Percentiles rank a stretch among this genome's conserved stretches.
phyloP scores from a whole-genome alignment of 2,888 invertebrate species.

The Eudemis profundana region DNA sequence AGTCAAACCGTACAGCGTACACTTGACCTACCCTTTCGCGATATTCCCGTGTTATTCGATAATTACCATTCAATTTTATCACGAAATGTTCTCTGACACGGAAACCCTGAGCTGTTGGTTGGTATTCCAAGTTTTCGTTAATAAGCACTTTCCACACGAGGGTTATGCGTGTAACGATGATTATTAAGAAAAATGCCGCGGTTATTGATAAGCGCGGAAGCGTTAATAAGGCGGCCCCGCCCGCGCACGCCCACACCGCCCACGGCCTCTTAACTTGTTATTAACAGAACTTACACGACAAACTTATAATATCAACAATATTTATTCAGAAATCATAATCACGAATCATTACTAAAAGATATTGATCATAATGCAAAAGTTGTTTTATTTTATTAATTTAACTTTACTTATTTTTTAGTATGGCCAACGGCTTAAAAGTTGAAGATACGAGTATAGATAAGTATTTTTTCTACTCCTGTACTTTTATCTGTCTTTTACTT shows the following conservation, averaged over 20 bases:
- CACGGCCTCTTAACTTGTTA: slow-evolving; percentile 47
- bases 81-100: neutral
- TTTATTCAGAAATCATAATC: neutral
- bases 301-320: neutral
- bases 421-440: too few species aligned
- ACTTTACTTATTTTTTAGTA: too few species aligned
- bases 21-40: neutral
- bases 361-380: too few species aligned
- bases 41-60: neutral
- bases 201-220: slow-evolving; percentile 62
- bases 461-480: too few species aligned
- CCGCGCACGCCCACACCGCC: slow-evolving; percentile 68
- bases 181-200: slow-evolving; percentile 60
- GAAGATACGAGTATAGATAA: too few species aligned
- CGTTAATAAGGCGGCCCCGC: slow-evolving; percentile 61
- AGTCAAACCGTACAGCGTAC: neutral
- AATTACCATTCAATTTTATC: too few species aligned
- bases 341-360: neutral
- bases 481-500: too few species aligned
- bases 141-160: slow-evolving; percentile 1
- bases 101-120: neutral
- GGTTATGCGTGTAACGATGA: slow-evolving; percentile 37
- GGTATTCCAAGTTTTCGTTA: neutral
- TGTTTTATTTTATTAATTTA: too few species aligned
- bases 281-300: slow-evolving; percentile 28